Evolutionary conservation across 2,113 vertebrate species (phyloP), one percentile per base, ranked within the genome.

Genomic region (Pelobates fuscus): DNA sequence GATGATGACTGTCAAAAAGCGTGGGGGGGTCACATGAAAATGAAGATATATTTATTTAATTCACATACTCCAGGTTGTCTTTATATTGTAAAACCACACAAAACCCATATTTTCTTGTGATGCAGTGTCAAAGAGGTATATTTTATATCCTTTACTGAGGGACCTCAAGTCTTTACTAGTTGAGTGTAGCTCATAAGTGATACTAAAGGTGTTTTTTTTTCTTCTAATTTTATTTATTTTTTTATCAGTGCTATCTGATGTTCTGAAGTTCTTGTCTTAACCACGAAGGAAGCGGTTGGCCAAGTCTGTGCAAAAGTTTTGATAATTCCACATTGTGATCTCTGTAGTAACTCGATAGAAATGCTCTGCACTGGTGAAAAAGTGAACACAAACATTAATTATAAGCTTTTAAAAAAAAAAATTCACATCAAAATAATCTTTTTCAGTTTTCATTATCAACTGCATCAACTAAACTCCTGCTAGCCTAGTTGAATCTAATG

Each of bases 211-310:
- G 57, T 21, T 75, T 81, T 21, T 81, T n/a, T n/a, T n/a, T n/a
- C n/a, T n/a, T n/a, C n/a, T n/a, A n/a, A n/a, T n/a, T n/a, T n/a
- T n/a, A n/a, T n/a, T n/a, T n/a, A n/a, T n/a, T n/a, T n/a, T n/a
- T n/a, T n/a, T 60, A 70, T 74, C 75, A 70, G 25, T 81, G 90
- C 89, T 89, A 90, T 88, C 94, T 96, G 83, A 98, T 94, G 90
- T 99, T 99, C 88, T 98, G 97, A 7, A 99, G 91, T 81, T 99
- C 97, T 80, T 99, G 95, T 84, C 97, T 89, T 27, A 99, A 88
- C 97, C 97, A 99, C 0, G 96, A 93, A 2, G 97, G 97, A 74
- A 99, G 84, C 0, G 97, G 96, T 82, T 97, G 96, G 71, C 97
- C 96, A 76, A 98, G 78, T 71, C 89, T 92, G 85, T 98, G 96